Percentiles rank a stretch among this genome's conserved stretches.
phyloP scores from a whole-genome alignment of 2,888 invertebrate species.

The Protophormia terraenovae region DNA sequence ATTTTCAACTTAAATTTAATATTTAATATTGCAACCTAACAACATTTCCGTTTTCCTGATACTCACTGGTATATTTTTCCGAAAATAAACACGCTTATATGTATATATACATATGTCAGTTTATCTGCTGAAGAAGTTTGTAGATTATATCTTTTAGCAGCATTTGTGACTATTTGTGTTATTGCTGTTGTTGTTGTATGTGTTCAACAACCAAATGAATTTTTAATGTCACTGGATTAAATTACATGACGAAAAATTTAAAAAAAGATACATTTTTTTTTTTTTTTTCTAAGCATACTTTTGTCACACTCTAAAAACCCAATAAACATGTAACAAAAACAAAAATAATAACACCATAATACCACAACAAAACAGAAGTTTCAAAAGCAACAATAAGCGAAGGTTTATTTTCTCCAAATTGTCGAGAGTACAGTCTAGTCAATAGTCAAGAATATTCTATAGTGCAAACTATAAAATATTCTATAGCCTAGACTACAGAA shows the following conservation, averaged over 20 bases:
- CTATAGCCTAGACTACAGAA: too few species aligned
- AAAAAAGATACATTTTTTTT: not conserved
- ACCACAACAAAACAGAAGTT: not conserved
- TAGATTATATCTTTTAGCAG: not conserved
- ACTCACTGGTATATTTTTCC: not conserved
- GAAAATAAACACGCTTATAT: too few species aligned
- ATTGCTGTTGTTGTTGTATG: not conserved
- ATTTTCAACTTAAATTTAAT: not conserved
- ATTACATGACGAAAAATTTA: not conserved
- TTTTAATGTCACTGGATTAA: slow-evolving; percentile 16
- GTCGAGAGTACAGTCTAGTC: too few species aligned
- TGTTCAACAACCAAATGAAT: not conserved
- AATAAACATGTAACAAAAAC: not conserved
- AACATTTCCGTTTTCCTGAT: not conserved
- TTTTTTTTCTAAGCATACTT: not conserved
- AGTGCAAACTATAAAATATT: too few species aligned
- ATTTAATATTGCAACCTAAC: not conserved
- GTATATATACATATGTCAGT: not conserved
- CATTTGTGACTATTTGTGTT: too few species aligned
- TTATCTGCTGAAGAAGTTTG: not conserved
- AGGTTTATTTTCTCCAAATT: too few species aligned
- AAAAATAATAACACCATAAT: not conserved
- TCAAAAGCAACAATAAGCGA: not conserved
- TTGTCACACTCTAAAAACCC: not conserved
- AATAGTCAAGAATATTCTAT: too few species aligned